phyloP scores from a whole-genome alignment of 2,797 vertebrate species.

The Xiphorhynchus erythropygius region DNA sequence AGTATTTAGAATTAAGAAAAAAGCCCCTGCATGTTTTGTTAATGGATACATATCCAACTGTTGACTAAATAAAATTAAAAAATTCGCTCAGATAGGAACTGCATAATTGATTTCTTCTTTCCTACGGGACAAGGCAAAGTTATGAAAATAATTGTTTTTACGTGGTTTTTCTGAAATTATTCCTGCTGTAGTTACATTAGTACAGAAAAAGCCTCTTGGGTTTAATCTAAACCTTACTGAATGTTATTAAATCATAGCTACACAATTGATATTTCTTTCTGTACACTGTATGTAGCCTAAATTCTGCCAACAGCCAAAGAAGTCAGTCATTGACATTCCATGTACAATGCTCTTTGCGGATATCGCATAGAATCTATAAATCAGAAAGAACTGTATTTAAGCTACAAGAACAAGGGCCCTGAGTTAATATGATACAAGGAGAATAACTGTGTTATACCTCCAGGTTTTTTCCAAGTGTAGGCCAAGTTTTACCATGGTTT shows the following conservation, averaged over 20 bases:
- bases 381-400: not conserved
- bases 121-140: not conserved
- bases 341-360: fast-evolving
- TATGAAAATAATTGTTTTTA: not conserved
- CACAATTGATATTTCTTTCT: not conserved
- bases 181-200: not conserved
- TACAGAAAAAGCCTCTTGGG: not conserved
- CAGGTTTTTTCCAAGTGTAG: not conserved
- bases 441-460: fast-evolving
- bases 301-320: not conserved
- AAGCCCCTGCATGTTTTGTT: not conserved
- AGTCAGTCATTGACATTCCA: not conserved
- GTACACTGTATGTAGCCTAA: not conserved
- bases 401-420: not conserved
- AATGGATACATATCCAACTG: not conserved
- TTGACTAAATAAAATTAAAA: not conserved
- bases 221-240: not conserved
- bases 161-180: not conserved
- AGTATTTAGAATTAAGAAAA: not conserved
- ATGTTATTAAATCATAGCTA: not conserved
- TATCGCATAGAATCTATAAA: fast-evolving
- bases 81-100: not conserved
- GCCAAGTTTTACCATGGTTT: not conserved
- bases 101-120: not conserved
- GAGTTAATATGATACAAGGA: not conserved